phyloP scores from a whole-genome alignment of 2,113 vertebrate species.

The Vulpes ferrilata region DNA sequence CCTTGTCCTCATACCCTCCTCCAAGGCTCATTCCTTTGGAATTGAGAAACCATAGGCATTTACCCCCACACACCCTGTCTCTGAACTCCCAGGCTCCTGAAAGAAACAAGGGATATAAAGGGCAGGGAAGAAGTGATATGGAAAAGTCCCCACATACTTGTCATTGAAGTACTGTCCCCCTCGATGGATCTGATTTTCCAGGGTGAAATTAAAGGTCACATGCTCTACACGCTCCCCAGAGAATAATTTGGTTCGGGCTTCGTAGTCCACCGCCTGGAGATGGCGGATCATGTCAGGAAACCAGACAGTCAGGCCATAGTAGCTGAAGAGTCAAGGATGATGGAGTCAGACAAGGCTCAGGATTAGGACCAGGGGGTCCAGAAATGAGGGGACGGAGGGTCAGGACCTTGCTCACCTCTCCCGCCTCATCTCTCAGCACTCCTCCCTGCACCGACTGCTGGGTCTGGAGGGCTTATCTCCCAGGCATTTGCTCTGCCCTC shows the following conservation, averaged over 20 bases:
- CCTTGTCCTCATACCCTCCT: background rate
- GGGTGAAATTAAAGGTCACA: slow-evolving; percentile 98
- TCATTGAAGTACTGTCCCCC: slow-evolving; percentile 97
- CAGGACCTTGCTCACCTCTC: background rate
- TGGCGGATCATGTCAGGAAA: slow-evolving; percentile 99
- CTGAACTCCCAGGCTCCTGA: background rate
- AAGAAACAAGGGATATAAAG: background rate
- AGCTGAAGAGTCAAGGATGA: slow-evolving; percentile 86
- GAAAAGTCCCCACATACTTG: slow-evolving; percentile 89
- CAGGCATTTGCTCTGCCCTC: background rate
- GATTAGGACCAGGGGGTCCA: background rate
- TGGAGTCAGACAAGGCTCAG: background rate
- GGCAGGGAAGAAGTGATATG: accelerated
- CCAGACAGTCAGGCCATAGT: slow-evolving; percentile 98
- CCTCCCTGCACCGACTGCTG: background rate
- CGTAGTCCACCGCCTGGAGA: slow-evolving; percentile 95
- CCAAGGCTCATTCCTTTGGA: background rate
- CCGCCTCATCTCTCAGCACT: background rate
- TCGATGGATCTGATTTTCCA: slow-evolving; percentile 98
- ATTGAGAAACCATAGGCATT: background rate
- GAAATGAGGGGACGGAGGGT: background rate
- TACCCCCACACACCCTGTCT: background rate
- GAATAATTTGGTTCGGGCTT: slow-evolving; percentile 95
- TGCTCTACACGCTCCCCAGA: slow-evolving; percentile 94
- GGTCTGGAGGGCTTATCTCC: background rate